Percentiles rank a stretch among this genome's conserved stretches.
These are phyloP conservation scores for Spilosoma lubricipeda DNA, from an alignment of 2,888 invertebrate genomes.

Conservation along the genomic window DNA sequence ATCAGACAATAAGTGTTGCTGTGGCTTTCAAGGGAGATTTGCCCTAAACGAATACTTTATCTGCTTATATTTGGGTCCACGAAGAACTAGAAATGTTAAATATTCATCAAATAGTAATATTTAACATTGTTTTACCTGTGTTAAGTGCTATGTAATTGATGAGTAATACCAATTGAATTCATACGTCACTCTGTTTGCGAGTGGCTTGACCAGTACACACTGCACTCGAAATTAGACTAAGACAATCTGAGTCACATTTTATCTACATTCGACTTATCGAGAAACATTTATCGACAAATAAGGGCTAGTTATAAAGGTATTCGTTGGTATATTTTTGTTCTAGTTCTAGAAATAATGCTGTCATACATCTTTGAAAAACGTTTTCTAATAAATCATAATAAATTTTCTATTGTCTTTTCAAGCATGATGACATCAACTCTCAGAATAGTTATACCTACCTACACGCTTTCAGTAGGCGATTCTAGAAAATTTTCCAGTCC, in stretches of 20 bases:
- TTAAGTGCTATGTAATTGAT: conserved; percentile 25
- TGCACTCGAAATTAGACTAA: conserved; percentile 5
- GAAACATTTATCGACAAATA: neutral
- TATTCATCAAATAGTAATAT: neutral
- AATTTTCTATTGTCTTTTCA: conserved; percentile 14
- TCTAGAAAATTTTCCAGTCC: neutral
- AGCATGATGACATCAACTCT: conserved; percentile 8
- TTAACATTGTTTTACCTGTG: conserved; percentile 6
- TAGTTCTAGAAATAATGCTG: conserved; percentile 14
- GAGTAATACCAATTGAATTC: conserved; percentile 18
- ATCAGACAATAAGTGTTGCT: neutral
- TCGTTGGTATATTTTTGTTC: conserved; percentile 3
- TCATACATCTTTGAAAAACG: conserved; percentile 2
- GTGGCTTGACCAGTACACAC: neutral
- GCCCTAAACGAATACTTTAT: neutral
- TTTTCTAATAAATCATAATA: conserved; percentile 10
- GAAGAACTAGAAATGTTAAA: neutral
- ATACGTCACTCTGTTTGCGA: neutral
- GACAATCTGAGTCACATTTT: conserved; percentile 1
- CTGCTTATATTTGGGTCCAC: neutral
- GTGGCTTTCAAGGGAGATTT: neutral
- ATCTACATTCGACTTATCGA: neutral
- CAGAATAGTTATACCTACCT: neutral
- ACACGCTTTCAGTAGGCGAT: neutral
- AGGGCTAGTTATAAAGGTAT: neutral